Conservation (phyloP, 2,113 vertebrate genomes). For the Salvelinus fontinalis region DNA sequence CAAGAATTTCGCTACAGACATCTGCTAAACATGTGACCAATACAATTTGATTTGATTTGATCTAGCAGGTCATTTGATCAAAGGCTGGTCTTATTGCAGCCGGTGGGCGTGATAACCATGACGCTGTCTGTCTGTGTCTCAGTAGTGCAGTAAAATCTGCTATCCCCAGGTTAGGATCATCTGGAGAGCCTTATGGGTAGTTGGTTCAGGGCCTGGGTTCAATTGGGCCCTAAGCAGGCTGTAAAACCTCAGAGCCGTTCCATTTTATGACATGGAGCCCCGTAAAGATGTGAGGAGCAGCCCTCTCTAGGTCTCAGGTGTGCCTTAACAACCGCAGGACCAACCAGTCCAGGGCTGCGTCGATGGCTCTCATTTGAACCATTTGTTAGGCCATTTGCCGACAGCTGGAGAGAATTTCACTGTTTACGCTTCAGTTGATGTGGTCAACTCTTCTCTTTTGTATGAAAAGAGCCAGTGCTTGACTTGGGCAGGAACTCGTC, state of each 20-base stretch:
- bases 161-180: slow-evolving; percentile 24
- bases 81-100: neutral
- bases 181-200: slow-evolving; percentile 35
- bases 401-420: neutral
- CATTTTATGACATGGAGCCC: slow-evolving; percentile 50
- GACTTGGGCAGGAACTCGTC: too few species aligned
- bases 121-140: neutral
- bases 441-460: neutral
- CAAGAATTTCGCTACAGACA: too few species aligned
- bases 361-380: neutral
- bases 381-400: neutral
- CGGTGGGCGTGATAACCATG: neutral
- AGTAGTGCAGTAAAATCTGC: neutral
- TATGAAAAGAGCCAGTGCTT: neutral
- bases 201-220: slow-evolving; percentile 53
- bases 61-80: neutral
- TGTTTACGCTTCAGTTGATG: neutral
- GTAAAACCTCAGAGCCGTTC: slow-evolving; percentile 48
- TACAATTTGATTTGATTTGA: too few species aligned
- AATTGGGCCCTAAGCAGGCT: slow-evolving; percentile 51
- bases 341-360: neutral
- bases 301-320: slow-evolving; percentile 52
- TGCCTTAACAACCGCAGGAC: slow-evolving; percentile 11
- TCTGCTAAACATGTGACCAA: too few species aligned
- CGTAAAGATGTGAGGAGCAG: slow-evolving; percentile 44